Evolutionary conservation across 1,140 invertebrate species (phyloP), one percentile per base, ranked within the genome.

Genomic region (Brachionus plicatilis): DNA sequence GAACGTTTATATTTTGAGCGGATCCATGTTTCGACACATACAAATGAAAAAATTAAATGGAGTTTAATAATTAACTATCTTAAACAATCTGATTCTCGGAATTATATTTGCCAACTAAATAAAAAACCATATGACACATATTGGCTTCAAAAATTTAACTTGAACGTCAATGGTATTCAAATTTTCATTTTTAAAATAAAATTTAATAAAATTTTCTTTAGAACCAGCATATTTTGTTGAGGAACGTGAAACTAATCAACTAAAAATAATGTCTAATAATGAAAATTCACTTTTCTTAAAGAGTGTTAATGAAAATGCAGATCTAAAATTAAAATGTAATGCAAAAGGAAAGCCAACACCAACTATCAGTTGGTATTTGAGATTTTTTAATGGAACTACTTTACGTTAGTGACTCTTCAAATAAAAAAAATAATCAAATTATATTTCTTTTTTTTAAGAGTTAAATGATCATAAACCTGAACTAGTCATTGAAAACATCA

Each of bases 71-170:
- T 82, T 3, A 45, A 82, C 45, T 20, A 66, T 60, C 53, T 82
- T 9, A 82, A 82, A 68, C 8, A 27, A 24, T 24, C 53, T 37
- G 79, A 82, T 68, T 82, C 79, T 29, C 41, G 43, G 2, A 82
- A 82, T 33, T 82, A 82, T 47, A 82, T 82, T 47, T 82, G 79
- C 33, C 79, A 82, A 65, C 27, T 82, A n/a, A 82, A 82, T 14
- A 60, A 82, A 17, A 82, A 60, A 14, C 79, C 79, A n/a, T 82
- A 82, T 41, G 79, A 82, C 27, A 45, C 65, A 3, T 60, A 29
- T 29, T 82, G 79, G 79, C 41, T 82, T 14, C 29, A 68, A 60
- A 60, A 47, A 41, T 82, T 82, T 68, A 37, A 45, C 9, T 29
- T 82, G 11, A 33, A 65, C 33, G 43, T 82, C 11, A 65, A 65